These are phyloP conservation scores for Aplysia californica DNA, from an alignment of 1,140 invertebrate species.

Conservation along the genomic window DNA sequence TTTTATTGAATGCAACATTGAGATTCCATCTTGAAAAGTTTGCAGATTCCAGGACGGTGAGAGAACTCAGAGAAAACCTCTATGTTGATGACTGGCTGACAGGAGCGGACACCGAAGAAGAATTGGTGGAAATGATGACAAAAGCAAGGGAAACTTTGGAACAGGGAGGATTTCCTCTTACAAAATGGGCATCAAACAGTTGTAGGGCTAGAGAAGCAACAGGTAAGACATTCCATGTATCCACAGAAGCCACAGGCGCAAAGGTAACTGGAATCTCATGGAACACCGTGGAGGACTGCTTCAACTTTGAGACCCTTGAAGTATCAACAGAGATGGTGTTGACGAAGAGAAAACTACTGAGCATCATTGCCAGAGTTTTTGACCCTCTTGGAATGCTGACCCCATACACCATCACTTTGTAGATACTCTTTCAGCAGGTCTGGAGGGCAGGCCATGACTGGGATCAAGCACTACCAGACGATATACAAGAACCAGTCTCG, in stretches of 20 bases:
- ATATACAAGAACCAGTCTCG: background rate
- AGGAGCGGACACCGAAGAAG: background rate
- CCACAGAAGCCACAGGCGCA: background rate
- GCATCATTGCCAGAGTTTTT: constrained; percentile 1
- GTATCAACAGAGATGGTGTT: background rate
- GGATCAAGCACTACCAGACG: background rate
- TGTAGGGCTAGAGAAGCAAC: background rate
- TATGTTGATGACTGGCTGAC: constrained; percentile 7
- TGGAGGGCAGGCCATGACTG: background rate
- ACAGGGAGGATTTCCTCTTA: background rate
- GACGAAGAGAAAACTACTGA: background rate
- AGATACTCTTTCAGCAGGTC: background rate
- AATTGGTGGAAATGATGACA: background rate
- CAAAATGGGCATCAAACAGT: constrained; percentile 6
- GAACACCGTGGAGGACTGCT: background rate
- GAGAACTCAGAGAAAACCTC: background rate
- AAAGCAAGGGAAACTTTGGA: background rate
- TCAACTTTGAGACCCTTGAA: background rate
- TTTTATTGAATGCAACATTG: background rate
- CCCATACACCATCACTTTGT: background rate
- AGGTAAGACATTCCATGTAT: background rate
- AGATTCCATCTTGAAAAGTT: background rate
- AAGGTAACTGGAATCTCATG: background rate
- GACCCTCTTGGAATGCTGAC: background rate
- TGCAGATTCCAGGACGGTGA: background rate